Evolutionary conservation across 2,113 vertebrate genomes (phyloP).

Genomic region (Oryzias curvinotus): DNA sequence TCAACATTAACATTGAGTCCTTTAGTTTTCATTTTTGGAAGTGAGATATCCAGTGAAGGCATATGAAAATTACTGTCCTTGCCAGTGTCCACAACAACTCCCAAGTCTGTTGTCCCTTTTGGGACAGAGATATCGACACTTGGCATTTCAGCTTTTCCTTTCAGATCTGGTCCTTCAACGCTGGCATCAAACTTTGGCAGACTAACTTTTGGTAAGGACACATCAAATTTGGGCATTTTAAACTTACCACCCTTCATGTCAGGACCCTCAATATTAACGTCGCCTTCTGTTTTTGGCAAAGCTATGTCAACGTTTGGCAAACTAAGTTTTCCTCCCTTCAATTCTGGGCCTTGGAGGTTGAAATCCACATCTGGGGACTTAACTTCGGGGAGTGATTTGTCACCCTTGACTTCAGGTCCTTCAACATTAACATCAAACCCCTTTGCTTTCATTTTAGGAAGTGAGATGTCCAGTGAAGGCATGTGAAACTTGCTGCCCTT

Average conservation of each 20-base stretch:
- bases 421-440: slow-evolving; percentile 35
- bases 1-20: slow-evolving; percentile 36
- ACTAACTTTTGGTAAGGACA: slow-evolving; percentile 31
- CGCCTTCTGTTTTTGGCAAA: slow-evolving; percentile 39
- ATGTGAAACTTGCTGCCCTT: slow-evolving; percentile 62
- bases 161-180: slow-evolving; percentile 24
- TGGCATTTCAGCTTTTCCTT: slow-evolving; percentile 26
- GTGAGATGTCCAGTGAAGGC: slow-evolving; percentile 59
- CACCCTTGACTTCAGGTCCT: slow-evolving; percentile 43
- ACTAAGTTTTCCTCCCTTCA: slow-evolving; percentile 28
- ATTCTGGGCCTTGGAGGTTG: slow-evolving; percentile 14
- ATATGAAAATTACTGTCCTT: slow-evolving; percentile 62
- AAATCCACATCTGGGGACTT: slow-evolving; percentile 14
- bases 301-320: slow-evolving; percentile 55
- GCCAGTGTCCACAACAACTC: slow-evolving; percentile 7
- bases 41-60: slow-evolving; percentile 60
- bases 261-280: slow-evolving; percentile 22
- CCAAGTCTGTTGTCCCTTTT: slow-evolving; percentile 4
- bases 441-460: slow-evolving; percentile 58
- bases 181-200: slow-evolving; percentile 9
- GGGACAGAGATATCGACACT: slow-evolving; percentile 45
- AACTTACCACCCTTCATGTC: slow-evolving; percentile 39
- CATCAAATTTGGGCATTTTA: slow-evolving; percentile 39
- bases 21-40: slow-evolving; percentile 60
- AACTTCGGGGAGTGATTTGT: slow-evolving; percentile 59